phyloP scores from a whole-genome alignment of 2,113 vertebrate species.

The Oryzias woworae region DNA sequence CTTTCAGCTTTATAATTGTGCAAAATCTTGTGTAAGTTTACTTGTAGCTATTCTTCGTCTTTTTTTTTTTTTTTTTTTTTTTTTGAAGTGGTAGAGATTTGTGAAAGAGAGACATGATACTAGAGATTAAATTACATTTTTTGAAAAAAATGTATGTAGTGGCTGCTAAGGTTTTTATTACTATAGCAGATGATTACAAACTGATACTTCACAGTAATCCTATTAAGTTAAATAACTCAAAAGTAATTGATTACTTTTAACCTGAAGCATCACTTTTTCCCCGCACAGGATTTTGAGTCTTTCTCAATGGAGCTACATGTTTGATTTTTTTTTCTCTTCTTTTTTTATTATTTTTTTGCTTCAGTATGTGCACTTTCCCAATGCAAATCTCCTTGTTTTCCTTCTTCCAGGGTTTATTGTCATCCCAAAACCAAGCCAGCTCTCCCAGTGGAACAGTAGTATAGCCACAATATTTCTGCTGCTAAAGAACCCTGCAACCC shows the following conservation, averaged over 20 bases:
- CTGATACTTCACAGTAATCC: too few relatives aligned
- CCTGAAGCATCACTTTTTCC: background rate
- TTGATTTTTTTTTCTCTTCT: slow-evolving; percentile 55
- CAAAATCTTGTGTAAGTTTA: slow-evolving; percentile 12
- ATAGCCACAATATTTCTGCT: slow-evolving; percentile 87
- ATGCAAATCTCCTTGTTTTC: slow-evolving; percentile 84
- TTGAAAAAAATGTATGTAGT: too few relatives aligned
- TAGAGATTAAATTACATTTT: too few relatives aligned
- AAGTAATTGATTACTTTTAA: too few relatives aligned
- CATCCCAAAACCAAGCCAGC: slow-evolving; percentile 94
- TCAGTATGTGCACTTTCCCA: slow-evolving; percentile 69
- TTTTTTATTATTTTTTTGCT: slow-evolving; percentile 50
- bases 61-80: background rate
- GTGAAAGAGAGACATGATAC: too few relatives aligned
- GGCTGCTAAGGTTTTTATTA: too few relatives aligned
- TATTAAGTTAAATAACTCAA: too few relatives aligned
- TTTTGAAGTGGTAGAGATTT: background rate
- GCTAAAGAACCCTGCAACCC: slow-evolving; percentile 84
- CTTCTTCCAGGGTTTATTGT: slow-evolving; percentile 91
- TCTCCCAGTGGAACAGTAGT: slow-evolving; percentile 95
- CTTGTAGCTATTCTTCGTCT: slow-evolving; percentile 23
- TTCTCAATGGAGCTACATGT: slow-evolving; percentile 48
- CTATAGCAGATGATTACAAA: too few relatives aligned
- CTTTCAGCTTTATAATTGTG: slow-evolving; percentile 27
- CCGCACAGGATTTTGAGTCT: slow-evolving; percentile 7